Base-by-base conservation (phyloP, 2,888 invertebrate genomes). In the Pollenia amentaria region DNA sequence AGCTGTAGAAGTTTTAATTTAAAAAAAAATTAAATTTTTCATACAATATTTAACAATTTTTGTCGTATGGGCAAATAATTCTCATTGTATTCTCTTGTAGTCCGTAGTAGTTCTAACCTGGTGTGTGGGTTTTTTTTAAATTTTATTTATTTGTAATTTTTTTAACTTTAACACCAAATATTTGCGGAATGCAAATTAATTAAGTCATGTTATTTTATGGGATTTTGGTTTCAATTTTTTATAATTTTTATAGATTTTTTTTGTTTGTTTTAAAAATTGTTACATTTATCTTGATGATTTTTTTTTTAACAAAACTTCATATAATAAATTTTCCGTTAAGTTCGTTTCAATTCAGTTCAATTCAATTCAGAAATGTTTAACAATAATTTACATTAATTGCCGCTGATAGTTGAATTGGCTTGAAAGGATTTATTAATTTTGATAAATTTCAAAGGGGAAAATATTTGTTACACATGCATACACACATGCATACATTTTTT, bases 151-250 rank as follows among this genome's bases (percentile, higher is more conserved):
- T 73, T 62, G 62, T 64, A 62, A 69, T 57, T 64, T 78, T 29
- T 78, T 81, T 85, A 48, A 73, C 48, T 82, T 75, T 79, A 86
- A 82, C 82, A 82, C 82, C 78, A 86, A 86, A 86, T 82, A 86
- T 86, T 86, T 86, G 48, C 69, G 86, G 86, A 86, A 86, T 86
- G 86, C 79, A 86, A 86, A 83, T 86, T 86, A 86, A 86, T 86
- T 86, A 86, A 86, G 86, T 76, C 86, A 83, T 86, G 86, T 86
- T 83, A 48, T 73, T 79, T 62, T 79, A 46, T 53, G 76, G 53
- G 60, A 79, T 60, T 73, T 73, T 78, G 14, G 29, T 60, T 78
- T 42, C 3, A 10, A 51, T 60, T 51, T 51, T 53, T 60, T 12
- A 67, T 42, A n/a, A n/a, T 21, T 18, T 57, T 55, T 48, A 40